Evolutionary conservation across 2,113 vertebrate species (phyloP).

Genomic region (Vombatus ursinus): DNA sequence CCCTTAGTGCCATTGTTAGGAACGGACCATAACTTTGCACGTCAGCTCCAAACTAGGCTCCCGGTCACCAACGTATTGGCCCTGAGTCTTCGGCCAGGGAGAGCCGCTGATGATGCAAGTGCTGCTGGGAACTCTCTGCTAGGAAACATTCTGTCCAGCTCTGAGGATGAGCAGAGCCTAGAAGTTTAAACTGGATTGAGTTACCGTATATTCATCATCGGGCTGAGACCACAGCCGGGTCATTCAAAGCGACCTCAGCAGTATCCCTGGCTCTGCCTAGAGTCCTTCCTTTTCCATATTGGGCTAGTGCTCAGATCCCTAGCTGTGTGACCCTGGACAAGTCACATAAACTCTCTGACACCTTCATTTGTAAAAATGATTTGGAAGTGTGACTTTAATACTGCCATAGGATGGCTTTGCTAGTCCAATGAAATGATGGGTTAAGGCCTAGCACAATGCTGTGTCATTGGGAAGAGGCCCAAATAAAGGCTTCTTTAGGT

Average conservation of each 20-base stretch:
- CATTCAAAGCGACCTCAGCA: neutral
- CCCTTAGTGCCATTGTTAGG: constrained; percentile 69
- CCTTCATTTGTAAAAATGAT: neutral
- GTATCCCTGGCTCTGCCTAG: neutral
- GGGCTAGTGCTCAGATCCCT: neutral
- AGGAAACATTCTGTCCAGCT: neutral
- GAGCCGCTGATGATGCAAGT: constrained; percentile 60
- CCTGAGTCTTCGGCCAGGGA: neutral
- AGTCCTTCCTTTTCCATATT: neutral
- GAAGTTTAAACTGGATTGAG: neutral
- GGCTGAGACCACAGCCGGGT: neutral
- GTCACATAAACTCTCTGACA: neutral
- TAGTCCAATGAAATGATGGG: neutral
- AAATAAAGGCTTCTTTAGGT: neutral
- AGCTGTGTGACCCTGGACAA: neutral
- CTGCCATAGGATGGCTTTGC: neutral
- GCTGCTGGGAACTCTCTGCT: neutral
- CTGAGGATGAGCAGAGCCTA: neutral
- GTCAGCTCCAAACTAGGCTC: constrained; percentile 64
- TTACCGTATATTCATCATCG: neutral
- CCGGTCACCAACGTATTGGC: neutral
- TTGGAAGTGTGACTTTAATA: neutral
- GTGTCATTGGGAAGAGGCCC: neutral
- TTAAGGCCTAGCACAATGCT: neutral
- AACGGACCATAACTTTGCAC: constrained; percentile 64